phyloP scores from a whole-genome alignment of 2,113 vertebrate genomes.

The Clupea harengus region DNA sequence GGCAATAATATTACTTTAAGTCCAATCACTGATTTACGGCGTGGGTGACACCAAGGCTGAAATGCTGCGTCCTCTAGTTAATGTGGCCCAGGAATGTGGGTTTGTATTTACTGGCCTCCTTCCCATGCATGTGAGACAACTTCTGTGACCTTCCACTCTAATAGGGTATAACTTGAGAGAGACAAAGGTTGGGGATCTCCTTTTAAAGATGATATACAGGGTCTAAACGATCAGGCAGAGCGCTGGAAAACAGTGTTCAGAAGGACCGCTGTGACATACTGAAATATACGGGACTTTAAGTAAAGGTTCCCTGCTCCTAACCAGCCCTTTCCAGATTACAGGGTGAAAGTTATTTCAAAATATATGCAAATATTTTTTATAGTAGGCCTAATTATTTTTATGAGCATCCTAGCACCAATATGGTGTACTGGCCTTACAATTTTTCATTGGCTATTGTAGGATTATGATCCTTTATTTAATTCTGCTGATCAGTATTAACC shows the following conservation, averaged over 20 bases:
- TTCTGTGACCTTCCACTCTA: background rate
- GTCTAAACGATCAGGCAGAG: background rate
- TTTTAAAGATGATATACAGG: conserved; percentile 13
- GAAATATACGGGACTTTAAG: conserved; percentile 10
- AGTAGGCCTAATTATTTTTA: background rate
- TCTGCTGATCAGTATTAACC: background rate
- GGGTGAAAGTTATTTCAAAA: conserved; percentile 1
- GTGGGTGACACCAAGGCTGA: conserved; percentile 30
- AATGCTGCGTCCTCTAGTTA: conserved; percentile 43
- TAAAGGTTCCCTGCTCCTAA: conserved; percentile 3
- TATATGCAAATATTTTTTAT: background rate
- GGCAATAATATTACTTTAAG: conserved; percentile 36
- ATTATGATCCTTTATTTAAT: background rate
- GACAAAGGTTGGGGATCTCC: background rate
- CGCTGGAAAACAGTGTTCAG: background rate
- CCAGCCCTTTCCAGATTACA: conserved; percentile 14
- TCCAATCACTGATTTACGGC: conserved; percentile 44
- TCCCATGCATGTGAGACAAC: background rate
- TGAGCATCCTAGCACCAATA: background rate
- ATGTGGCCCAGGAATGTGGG: conserved; percentile 41
- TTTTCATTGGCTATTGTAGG: background rate
- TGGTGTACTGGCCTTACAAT: background rate
- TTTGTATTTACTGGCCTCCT: background rate
- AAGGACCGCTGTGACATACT: background rate
- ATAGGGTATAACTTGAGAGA: background rate